Evolutionary conservation across 2,797 vertebrate species (phyloP), one percentile per base, ranked within the genome.

Genomic region (Pogonophryne albipinna): DNA sequence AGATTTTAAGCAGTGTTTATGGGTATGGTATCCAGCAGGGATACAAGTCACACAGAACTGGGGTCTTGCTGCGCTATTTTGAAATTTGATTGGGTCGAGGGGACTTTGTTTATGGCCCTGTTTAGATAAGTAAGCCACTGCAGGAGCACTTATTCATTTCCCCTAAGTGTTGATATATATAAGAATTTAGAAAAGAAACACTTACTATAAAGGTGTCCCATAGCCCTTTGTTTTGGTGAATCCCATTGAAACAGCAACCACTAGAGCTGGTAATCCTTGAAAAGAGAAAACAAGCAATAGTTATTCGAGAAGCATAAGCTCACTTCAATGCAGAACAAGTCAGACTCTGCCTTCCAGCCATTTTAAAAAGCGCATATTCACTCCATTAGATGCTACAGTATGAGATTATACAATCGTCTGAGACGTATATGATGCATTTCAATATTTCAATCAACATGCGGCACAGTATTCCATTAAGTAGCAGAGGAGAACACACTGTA

Each of bases 221-320:
- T 99, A 99, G 95, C 98, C 98, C 90, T 99, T 99, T 60, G 98
- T 98, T 95, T 99, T 99, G 81, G 98, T 99, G 95, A 99, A 99
- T 93, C 98, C 98, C 95, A 99, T 98, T 71, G 98, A 99, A 85
- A 99, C 97, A 72, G 98, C 98, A 80, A 99, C 98, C 79, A 99
- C 98, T 91, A 99, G 93, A 75, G 98, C 98, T 88, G 98, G 98
- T 90, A 99, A 94, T 90, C 98, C 98, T 99, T 93, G 20, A 90
- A 94, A 86, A 93, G 78, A 57, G 76, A 85, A 84, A 86, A 88
- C 93, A 90, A 86, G 87, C 84, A 71, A 85, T 78, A 86, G 74
- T 87, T 90, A 80, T 82, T 81, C 16, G 6, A 85, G 73, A 52
- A 76, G 50, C 23, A n/a, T 49, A 44, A 77, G 73, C 65, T 60